phyloP scores from a whole-genome alignment of 2,888 invertebrate genomes.

The Glaucopsyche alexis region DNA sequence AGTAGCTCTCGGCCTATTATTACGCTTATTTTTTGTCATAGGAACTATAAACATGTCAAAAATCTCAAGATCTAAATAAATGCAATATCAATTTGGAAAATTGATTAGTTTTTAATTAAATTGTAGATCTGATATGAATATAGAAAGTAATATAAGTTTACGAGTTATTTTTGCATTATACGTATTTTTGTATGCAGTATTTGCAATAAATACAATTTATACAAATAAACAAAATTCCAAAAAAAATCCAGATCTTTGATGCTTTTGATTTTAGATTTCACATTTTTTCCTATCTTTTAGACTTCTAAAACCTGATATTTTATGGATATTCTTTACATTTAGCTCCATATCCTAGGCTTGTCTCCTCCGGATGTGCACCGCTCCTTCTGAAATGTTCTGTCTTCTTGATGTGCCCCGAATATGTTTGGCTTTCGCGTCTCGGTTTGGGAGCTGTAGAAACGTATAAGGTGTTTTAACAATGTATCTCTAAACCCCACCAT shows the following conservation, averaged over 20 bases:
- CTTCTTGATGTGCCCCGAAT: constrained; percentile 49
- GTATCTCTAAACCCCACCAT: not conserved
- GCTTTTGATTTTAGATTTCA: not conserved
- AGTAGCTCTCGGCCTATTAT: too few relatives aligned
- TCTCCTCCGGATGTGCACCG: constrained; percentile 55
- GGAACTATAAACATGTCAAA: not conserved
- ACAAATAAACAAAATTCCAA: not conserved
- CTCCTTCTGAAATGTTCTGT: constrained; percentile 48
- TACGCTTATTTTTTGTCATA: not conserved
- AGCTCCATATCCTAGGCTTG: constrained; percentile 62
- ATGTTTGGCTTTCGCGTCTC: constrained; percentile 52
- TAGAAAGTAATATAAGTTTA: not conserved
- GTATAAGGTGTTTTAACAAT: constrained; percentile 29
- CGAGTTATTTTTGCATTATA: not conserved
- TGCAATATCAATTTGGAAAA: not conserved
- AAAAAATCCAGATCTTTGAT: not conserved
- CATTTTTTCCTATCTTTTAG: not conserved
- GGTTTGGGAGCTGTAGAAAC: constrained; percentile 48
- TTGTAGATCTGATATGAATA: not conserved
- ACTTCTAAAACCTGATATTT: not conserved
- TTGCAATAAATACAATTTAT: not conserved
- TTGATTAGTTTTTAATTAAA: not conserved
- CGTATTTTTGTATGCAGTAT: not conserved
- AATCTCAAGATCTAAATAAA: not conserved
- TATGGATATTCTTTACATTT: constrained; percentile 33